Evolutionary conservation across 1,140 invertebrate genomes (phyloP), one percentile per base, ranked within the genome.

Genomic region (Drosophila rhopaloa): DNA sequence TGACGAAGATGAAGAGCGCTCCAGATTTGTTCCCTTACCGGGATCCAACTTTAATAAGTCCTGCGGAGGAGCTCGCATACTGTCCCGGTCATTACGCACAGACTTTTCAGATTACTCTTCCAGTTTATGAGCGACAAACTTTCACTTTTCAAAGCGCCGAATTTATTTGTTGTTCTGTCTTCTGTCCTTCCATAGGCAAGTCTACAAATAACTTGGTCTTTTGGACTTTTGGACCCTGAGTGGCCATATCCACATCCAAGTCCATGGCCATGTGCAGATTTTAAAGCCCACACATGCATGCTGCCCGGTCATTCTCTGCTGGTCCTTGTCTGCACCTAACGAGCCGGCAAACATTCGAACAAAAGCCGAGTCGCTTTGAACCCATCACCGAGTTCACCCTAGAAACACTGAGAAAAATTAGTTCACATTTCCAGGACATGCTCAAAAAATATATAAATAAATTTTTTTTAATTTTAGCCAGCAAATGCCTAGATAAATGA

Each of bases 291-390:
- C 67, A 53, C 57, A 83, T 79, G 77, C 54, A 65, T 56, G 58
- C 60, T 73, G 56, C 35, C 29, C 71, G 79, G 77, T 74, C 77
- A 48, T 72, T 82, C 65, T 79, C 47, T 54, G 53, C 43, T 38
- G 44, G 76, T 61, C 53, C 46, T 82, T 81, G 78, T 82, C 75
- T 82, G 82, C 58, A 54, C 43, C 63, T 76, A 82, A 85, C 82
- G 82, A 85, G 75, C 57, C 48, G 55, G 37, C 62, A 67, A 60
- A 56, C 43, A 70, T 60, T 58, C 50, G 37, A 55, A 80, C 72
- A 60, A 72, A 78, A 66, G 58, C 50, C 11, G 47, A 47, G 63
- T 57, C n/a, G 51, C 74, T 81, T 78, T 78, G 60, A 70, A 66
- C 61, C 51, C 61, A 61, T 40, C 43, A 51, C 40, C 32, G 47